Conservation (phyloP, 2,113 vertebrate genomes). For the Halcyon senegalensis region DNA sequence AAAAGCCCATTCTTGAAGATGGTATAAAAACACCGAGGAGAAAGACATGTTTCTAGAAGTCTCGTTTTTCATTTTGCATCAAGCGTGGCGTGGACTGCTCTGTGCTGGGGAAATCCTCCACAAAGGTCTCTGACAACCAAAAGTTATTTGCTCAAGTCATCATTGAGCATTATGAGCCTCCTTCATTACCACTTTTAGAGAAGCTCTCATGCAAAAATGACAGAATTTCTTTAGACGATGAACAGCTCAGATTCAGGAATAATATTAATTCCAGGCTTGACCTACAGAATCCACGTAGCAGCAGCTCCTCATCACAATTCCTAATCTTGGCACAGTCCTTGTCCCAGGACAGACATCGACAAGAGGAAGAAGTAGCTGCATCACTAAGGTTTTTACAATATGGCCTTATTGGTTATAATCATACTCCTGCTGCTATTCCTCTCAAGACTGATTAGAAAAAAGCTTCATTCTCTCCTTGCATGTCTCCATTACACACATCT, state of each 20-base stretch:
- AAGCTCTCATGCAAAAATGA: not conserved
- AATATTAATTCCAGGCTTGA: not conserved
- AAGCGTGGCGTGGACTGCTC: accelerated
- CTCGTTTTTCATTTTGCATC: not conserved
- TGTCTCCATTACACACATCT: not conserved
- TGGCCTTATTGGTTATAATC: not conserved
- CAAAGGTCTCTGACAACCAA: accelerated
- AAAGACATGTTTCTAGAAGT: not conserved
- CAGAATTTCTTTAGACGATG: not conserved
- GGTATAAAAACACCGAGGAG: not conserved
- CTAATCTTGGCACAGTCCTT: not conserved
- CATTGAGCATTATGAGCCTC: not conserved
- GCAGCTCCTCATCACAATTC: not conserved
- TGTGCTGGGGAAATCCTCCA: not conserved
- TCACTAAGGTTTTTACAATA: not conserved
- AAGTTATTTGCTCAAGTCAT: not conserved
- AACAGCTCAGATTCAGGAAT: not conserved
- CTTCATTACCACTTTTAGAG: not conserved
- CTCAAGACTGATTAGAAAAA: not conserved
- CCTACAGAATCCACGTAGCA: not conserved
- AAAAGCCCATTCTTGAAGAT: not conserved
- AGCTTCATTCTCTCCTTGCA: not conserved
- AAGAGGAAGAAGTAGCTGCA: not conserved
- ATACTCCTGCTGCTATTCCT: not conserved
- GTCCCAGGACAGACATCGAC: not conserved